phyloP scores from a whole-genome alignment of 2,888 invertebrate genomes.

The Amiota mariae region DNA sequence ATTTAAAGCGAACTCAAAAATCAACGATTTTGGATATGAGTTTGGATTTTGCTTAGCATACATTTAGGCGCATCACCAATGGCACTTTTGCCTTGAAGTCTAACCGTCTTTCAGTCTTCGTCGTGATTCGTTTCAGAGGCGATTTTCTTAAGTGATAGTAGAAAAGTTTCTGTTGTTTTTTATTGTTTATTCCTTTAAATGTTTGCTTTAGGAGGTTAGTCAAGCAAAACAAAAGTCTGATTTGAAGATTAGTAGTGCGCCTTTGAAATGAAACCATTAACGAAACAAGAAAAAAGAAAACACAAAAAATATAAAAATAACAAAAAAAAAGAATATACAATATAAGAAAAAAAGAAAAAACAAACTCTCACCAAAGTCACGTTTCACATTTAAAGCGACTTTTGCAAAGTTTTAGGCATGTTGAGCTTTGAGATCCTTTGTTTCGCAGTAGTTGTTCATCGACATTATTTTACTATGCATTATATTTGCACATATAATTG shows the following conservation, averaged over 20 bases:
- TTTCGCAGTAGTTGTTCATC: constrained; percentile 35
- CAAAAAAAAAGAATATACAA: too few species aligned
- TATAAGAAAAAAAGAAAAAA: too few species aligned
- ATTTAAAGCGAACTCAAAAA: too few species aligned
- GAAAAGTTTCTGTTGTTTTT: not conserved
- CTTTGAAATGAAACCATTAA: constrained; percentile 40
- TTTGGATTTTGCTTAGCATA: constrained; percentile 36
- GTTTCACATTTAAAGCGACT: constrained; percentile 42
- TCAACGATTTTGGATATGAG: not conserved
- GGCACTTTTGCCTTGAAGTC: not conserved
- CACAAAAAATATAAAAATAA: too few species aligned
- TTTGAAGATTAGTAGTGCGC: not conserved
- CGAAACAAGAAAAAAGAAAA: constrained; percentile 15
- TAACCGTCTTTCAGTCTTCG: not conserved
- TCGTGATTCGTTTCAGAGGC: not conserved
- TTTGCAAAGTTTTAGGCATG: constrained; percentile 33
- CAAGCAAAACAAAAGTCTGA: not conserved
- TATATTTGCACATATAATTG: constrained; percentile 72
- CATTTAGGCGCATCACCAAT: constrained; percentile 42
- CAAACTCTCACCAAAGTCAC: constrained; percentile 51
- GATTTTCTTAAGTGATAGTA: not conserved
- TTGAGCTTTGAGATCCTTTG: not conserved
- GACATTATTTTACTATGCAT: constrained; percentile 54
- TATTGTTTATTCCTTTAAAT: too few species aligned
- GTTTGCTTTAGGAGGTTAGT: constrained; percentile 32